These are phyloP conservation scores for Naso thynnoides DNA, from an alignment of 2,797 vertebrate genomes.

Conservation along the genomic window DNA sequence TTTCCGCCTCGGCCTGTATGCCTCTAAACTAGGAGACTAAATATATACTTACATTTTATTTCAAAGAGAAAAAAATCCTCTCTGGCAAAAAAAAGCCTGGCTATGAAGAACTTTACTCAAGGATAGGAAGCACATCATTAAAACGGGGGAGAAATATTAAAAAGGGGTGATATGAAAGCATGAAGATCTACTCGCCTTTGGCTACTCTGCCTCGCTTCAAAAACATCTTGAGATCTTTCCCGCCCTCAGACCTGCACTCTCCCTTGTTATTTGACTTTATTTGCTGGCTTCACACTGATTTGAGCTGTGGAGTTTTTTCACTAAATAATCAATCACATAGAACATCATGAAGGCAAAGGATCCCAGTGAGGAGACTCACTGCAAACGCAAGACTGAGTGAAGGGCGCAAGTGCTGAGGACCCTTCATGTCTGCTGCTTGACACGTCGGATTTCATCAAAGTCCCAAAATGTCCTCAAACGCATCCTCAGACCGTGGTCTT, in stretches of 20 bases:
- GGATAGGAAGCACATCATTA: slow-evolving; percentile 89
- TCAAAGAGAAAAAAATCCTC: slow-evolving; percentile 83
- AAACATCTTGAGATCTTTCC: slow-evolving; percentile 82
- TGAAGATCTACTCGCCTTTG: slow-evolving; percentile 80
- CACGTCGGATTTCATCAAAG: slow-evolving; percentile 78
- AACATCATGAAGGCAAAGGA: slow-evolving; percentile 54
- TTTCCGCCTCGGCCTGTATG: slow-evolving; percentile 79
- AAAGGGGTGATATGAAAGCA: slow-evolving; percentile 81
- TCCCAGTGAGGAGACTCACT: slow-evolving; percentile 46
- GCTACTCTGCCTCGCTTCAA: slow-evolving; percentile 83
- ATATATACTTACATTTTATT: slow-evolving; percentile 89
- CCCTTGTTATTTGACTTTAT: slow-evolving; percentile 83
- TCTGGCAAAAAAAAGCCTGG: slow-evolving; percentile 77
- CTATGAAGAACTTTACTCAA: slow-evolving; percentile 84
- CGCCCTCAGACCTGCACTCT: slow-evolving; percentile 80
- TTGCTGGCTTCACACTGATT: slow-evolving; percentile 79
- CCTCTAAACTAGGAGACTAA: slow-evolving; percentile 86
- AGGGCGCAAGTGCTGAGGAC: slow-evolving; percentile 48
- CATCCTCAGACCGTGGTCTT: slow-evolving; percentile 61
- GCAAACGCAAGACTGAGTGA: slow-evolving; percentile 56
- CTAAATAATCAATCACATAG: slow-evolving; percentile 86
- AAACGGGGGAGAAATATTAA: slow-evolving; percentile 83
- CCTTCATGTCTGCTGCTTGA: slow-evolving; percentile 73
- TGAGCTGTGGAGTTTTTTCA: slow-evolving; percentile 72
- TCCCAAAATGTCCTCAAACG: slow-evolving; percentile 73